Percentiles rank a stretch among this genome's conserved stretches.
Evolutionary conservation across 2,888 invertebrate species (phyloP).

Genomic region (Heliconius aoede): DNA sequence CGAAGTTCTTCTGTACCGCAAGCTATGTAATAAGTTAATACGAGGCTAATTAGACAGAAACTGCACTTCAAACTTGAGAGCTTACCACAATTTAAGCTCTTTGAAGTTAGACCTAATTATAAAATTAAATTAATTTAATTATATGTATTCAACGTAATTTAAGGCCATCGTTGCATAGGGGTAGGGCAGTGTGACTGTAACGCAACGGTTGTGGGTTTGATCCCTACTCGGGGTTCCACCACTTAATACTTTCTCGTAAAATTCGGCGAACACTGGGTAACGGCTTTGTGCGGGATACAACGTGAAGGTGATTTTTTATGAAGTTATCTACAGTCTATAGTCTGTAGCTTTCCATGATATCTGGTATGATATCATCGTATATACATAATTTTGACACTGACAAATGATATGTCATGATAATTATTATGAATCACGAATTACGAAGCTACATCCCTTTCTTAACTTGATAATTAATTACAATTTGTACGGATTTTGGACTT

Average conservation of each 20-base stretch:
- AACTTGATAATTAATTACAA: slow-evolving; percentile 40
- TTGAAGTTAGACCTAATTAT: not conserved
- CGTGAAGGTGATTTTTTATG: too few species aligned
- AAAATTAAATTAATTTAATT: slow-evolving; percentile 12
- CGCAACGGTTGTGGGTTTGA: too few species aligned
- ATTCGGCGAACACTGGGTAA: too few species aligned
- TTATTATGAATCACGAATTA: slow-evolving; percentile 43
- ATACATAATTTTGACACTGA: slow-evolving; percentile 47
- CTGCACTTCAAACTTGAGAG: not conserved
- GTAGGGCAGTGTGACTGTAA: too few species aligned
- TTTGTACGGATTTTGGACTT: not conserved
- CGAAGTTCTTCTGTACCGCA: not conserved
- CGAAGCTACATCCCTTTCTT: slow-evolving; percentile 37
- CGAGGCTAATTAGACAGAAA: slow-evolving; percentile 1
- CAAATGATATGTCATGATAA: slow-evolving; percentile 43
- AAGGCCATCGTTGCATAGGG: too few species aligned
- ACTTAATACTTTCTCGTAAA: too few species aligned
- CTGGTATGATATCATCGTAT: slow-evolving; percentile 37
- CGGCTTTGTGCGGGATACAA: too few species aligned
- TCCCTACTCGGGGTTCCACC: too few species aligned
- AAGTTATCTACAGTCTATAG: slow-evolving; percentile 15
- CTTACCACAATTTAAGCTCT: slow-evolving; percentile 6
- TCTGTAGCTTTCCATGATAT: slow-evolving; percentile 36
- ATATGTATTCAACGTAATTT: not conserved
- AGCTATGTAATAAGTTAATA: not conserved